A percentile compares a stretch with the other conserved stretches of the same genome.
Evolutionary conservation across 2,113 vertebrate genomes (phyloP).

Genomic region (Brienomyrus longianalis): DNA sequence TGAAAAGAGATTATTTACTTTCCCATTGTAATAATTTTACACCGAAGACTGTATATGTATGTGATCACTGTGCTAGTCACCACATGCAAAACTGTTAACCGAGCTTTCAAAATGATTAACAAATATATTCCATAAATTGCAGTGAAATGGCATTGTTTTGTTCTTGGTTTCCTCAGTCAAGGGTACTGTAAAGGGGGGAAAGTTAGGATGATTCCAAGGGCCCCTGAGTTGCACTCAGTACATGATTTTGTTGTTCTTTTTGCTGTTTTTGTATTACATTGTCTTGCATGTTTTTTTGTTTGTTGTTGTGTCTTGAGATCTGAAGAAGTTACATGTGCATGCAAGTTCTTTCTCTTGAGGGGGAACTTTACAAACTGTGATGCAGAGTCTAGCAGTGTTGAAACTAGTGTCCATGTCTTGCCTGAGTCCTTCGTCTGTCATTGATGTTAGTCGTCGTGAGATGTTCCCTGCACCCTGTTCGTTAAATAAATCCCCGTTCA

Average conservation of each 20-base stretch:
- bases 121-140: too few relatives aligned
- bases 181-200: too few relatives aligned
- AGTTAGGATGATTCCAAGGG: too few relatives aligned
- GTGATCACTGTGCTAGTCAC: neutral
- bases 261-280: neutral
- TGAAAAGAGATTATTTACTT: neutral
- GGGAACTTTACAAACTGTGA: neutral
- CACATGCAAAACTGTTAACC: neutral
- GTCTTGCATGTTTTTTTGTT: neutral
- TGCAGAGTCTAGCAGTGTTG: neutral
- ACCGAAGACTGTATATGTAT: neutral
- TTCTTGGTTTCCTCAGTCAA: too few relatives aligned
- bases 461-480: too few relatives aligned
- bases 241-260: neutral
- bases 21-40: neutral
- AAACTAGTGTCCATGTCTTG: neutral
- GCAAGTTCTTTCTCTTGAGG: neutral
- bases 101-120: neutral
- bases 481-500: too few relatives aligned
- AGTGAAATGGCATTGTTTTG: too few relatives aligned
- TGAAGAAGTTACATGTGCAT: neutral
- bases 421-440: too few relatives aligned
- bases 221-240: neutral
- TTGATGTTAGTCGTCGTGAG: too few relatives aligned
- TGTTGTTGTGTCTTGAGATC: neutral